These are phyloP conservation scores for Drosophila quasianomalipes DNA, from an alignment of 2,888 invertebrate genomes.

Conservation along the genomic window DNA sequence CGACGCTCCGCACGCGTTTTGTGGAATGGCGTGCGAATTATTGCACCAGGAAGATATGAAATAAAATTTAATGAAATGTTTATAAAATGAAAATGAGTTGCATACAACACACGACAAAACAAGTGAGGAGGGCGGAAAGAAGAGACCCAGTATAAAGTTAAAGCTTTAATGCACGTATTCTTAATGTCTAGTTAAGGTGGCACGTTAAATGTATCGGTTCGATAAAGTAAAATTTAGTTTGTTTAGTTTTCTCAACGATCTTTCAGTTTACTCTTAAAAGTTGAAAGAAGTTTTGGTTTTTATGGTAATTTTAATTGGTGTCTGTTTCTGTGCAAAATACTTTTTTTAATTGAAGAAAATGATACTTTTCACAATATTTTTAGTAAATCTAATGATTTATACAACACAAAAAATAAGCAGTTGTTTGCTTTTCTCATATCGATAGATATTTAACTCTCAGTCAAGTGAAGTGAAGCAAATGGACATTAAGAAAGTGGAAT, in stretches of 20 bases:
- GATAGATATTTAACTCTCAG: background rate
- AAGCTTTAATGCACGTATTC: background rate
- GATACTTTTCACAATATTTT: background rate
- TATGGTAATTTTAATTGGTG: background rate
- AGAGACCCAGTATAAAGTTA: background rate
- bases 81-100: slow-evolving; percentile 77
- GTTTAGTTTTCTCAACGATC: background rate
- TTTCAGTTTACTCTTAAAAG: background rate
- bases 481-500: background rate
- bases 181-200: background rate
- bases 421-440: background rate
- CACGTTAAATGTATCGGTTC: background rate
- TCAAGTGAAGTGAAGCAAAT: background rate
- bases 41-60: slow-evolving; percentile 81
- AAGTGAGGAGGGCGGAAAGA: background rate
- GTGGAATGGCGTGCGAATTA: slow-evolving; percentile 81
- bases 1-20: slow-evolving; percentile 75
- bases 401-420: background rate
- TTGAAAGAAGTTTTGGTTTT: background rate
- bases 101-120: slow-evolving; percentile 3
- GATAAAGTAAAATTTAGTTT: background rate
- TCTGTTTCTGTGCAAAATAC: background rate
- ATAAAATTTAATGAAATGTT: slow-evolving; percentile 81
- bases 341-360: background rate
- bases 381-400: background rate